phyloP scores from a whole-genome alignment of 92 coral and sea anemone genomes.

The Phenganax subtilis region DNA sequence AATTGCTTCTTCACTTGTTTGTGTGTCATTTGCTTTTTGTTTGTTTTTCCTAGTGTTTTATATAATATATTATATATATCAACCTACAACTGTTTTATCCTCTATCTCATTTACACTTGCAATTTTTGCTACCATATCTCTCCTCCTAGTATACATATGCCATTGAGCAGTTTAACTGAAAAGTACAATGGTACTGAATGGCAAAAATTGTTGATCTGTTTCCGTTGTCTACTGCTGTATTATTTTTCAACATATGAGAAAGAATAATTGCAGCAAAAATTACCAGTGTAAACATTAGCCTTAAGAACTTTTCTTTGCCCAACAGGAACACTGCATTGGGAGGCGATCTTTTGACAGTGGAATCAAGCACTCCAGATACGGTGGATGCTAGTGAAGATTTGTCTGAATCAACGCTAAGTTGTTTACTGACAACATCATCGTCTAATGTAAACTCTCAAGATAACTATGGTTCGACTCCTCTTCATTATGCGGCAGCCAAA shows the following conservation, averaged over 20 bases:
- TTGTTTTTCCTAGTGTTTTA: not conserved
- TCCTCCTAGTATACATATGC: too few species aligned
- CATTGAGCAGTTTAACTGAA: too few species aligned
- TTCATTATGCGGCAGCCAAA: slow-evolving; percentile 86
- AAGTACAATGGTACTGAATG: too few species aligned
- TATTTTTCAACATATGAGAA: not conserved
- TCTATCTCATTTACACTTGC: too few species aligned
- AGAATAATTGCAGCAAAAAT: not conserved
- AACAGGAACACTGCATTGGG: not conserved
- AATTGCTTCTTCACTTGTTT: not conserved
- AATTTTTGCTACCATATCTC: too few species aligned
- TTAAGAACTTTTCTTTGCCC: not conserved
- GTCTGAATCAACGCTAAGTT: slow-evolving; percentile 56
- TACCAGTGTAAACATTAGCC: not conserved
- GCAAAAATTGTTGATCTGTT: too few species aligned
- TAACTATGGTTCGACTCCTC: slow-evolving; percentile 80
- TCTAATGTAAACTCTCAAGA: slow-evolving; percentile 64
- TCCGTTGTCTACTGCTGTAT: too few species aligned
- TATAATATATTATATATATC: not conserved
- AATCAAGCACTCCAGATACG: slow-evolving; percentile 8
- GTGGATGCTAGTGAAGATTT: slow-evolving; percentile 49
- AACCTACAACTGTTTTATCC: not conserved
- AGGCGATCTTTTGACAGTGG: slow-evolving; percentile 2
- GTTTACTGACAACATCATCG: slow-evolving; percentile 35
- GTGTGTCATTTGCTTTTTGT: not conserved